phyloP scores from a whole-genome alignment of 2,888 invertebrate genomes.

The Pristionchus fissidentatus region DNA sequence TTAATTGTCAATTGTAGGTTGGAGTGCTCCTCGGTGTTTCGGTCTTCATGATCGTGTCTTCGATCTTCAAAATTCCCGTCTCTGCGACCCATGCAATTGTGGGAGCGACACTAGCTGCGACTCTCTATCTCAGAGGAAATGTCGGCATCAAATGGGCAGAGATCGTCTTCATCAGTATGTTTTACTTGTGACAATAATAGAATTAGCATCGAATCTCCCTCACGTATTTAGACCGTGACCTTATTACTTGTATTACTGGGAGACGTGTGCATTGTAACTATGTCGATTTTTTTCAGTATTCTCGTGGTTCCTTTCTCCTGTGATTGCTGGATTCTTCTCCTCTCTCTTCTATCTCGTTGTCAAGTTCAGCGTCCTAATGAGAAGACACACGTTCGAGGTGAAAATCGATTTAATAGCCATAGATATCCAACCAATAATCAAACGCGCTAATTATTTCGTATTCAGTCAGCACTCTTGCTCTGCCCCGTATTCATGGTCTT shows the following conservation, averaged over 20 bases:
- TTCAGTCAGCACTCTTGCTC: conserved; percentile 44
- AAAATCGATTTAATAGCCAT: too few relatives aligned
- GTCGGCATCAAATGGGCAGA: conserved; percentile 88
- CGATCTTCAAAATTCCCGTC: conserved; percentile 93
- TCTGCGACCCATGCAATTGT: conserved; percentile 81
- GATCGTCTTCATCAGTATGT: conserved; percentile 82
- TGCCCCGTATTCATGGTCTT: conserved; percentile 78
- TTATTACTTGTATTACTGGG: neutral
- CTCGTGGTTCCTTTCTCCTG: conserved; percentile 97
- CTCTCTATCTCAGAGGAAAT: conserved; percentile 82
- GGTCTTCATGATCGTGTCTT: conserved; percentile 77
- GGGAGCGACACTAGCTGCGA: conserved; percentile 61
- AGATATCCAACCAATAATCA: too few relatives aligned
- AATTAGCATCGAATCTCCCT: neutral
- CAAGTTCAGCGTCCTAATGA: conserved; percentile 84
- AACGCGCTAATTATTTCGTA: neutral
- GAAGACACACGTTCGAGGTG: conserved; percentile 40
- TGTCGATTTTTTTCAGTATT: conserved; percentile 79
- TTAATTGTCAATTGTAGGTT: conserved; percentile 46
- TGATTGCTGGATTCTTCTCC: conserved; percentile 91
- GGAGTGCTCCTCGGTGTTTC: conserved; percentile 62
- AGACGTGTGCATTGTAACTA: neutral
- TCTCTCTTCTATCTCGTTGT: conserved; percentile 86
- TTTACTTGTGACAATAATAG: neutral
- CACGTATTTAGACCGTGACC: neutral